phyloP scores from a whole-genome alignment of 2,797 vertebrate genomes.

The Heterohyrax brucei region DNA sequence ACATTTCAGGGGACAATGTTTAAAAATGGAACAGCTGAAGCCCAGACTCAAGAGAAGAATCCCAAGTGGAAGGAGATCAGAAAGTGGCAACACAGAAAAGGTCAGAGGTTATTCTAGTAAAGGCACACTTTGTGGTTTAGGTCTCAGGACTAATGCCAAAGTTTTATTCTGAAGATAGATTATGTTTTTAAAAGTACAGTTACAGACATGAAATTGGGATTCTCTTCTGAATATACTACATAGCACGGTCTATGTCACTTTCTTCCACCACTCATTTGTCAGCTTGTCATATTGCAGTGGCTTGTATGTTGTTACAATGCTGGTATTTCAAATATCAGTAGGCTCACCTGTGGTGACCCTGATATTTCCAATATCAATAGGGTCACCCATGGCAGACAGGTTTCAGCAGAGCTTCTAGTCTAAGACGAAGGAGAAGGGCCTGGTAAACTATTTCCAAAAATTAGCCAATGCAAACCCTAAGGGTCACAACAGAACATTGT shows the following conservation, averaged over 20 bases:
- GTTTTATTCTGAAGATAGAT: conserved; percentile 61
- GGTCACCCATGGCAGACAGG: not conserved
- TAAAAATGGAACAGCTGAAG: conserved; percentile 62
- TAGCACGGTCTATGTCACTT: not conserved
- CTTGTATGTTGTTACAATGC: not conserved
- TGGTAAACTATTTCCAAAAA: not conserved
- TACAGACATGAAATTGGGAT: conserved; percentile 47
- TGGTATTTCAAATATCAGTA: not conserved
- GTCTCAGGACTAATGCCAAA: not conserved
- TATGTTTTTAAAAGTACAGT: conserved; percentile 14
- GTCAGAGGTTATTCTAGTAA: not conserved
- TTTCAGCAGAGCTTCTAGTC: not conserved
- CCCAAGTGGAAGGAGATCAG: not conserved
- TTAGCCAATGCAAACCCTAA: not conserved
- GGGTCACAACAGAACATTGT: not conserved
- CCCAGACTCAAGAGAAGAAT: conserved; percentile 46
- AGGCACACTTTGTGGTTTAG: conserved; percentile 19
- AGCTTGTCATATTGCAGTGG: not conserved
- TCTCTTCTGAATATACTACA: conserved; percentile 48
- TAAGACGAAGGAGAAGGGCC: not conserved
- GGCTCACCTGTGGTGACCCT: not conserved
- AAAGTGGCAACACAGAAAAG: not conserved
- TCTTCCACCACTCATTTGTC: not conserved
- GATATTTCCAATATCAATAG: not conserved
- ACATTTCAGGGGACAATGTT: conserved; percentile 37